Evolutionary conservation across 2,113 vertebrate genomes (phyloP).

Genomic region (Oxyruncus cristatus): DNA sequence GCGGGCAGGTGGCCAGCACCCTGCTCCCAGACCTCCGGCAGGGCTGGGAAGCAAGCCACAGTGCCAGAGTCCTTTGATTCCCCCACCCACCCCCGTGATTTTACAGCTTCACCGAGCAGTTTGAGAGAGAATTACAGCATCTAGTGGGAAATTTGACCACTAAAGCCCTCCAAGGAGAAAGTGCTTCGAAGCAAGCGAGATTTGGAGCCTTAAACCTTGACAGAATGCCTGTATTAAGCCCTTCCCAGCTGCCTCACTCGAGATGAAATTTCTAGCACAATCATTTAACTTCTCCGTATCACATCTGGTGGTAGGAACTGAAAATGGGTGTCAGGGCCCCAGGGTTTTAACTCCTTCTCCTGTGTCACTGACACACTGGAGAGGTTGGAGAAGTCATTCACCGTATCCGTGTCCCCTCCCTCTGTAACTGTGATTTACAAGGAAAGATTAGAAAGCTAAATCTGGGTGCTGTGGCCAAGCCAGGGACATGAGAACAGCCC

Average conservation of each 20-base stretch:
- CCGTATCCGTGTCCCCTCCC: background rate
- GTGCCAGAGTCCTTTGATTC: background rate
- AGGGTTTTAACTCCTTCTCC: conserved; percentile 45
- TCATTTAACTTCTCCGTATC: conserved; percentile 1
- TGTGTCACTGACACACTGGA: background rate
- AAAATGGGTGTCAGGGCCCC: background rate
- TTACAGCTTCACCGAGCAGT: conserved; percentile 30
- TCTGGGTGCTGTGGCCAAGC: background rate
- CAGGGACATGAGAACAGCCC: background rate
- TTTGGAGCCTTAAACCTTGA: conserved; percentile 66
- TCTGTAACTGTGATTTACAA: conserved; percentile 20
- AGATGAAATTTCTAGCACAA: conserved; percentile 44
- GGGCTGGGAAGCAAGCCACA: background rate
- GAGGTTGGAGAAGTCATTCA: background rate
- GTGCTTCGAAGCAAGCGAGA: conserved; percentile 50
- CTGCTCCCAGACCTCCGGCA: background rate
- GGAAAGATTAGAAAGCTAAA: conserved; percentile 16
- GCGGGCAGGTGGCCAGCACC: background rate
- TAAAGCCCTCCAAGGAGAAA: conserved; percentile 65
- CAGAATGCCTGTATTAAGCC: conserved; percentile 57
- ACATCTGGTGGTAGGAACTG: background rate
- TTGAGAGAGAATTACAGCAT: conserved; percentile 53
- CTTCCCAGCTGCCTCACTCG: conserved; percentile 26
- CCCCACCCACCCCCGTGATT: background rate
- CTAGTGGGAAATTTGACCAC: conserved; percentile 54